Base-by-base conservation (phyloP, 2,113 vertebrate genomes). In the Oncorhynchus masou region DNA sequence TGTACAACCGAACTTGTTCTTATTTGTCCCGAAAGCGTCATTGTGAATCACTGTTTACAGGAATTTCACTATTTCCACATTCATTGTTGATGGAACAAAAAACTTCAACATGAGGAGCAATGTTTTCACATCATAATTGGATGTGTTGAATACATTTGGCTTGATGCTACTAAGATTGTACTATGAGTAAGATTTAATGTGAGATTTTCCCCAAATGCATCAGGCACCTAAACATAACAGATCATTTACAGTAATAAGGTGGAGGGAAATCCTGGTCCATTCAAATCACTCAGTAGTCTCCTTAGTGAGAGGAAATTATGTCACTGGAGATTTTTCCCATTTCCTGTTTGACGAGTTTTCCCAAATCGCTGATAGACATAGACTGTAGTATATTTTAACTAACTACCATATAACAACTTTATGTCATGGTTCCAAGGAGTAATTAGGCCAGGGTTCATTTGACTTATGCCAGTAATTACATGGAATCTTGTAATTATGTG, bases 41-140 rank as follows among this genome's bases (percentile, higher is more conserved):
- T 20, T 24, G n/a, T 68, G 51, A 73, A 54, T 80, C 70, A 80
- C 4, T 71, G 39, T 34, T 76, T 71, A 78, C 70, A 48, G 75
- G 69, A 80, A 75, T 75, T 31, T 34, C 27, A 29, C 15, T 68
- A 19, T 67, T 67, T 67, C 67, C 67, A 31, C 29, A 20, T 68
- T 19, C 19, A 20, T 39, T 34, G 27, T 20, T 68, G 16, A 31
- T 29, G 15, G 66, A 67, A 20, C 66, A 8, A 60, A 20, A 20
- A 20, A 7, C 22, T 25, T 31, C 1, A 2, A 19, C 66, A 31
- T 3, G 15, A 20, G 27, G 66, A 31, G 15, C 66, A 29, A 4
- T 39, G 9, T 68, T 54, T 54, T 54, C 0, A 19, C 15, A 19
- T 54, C 5, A 24, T 65, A 13, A 11, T 65, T 22, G 9, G 65